phyloP scores from a whole-genome alignment of 1,140 invertebrate species.

The Aphaenogaster rudis region DNA sequence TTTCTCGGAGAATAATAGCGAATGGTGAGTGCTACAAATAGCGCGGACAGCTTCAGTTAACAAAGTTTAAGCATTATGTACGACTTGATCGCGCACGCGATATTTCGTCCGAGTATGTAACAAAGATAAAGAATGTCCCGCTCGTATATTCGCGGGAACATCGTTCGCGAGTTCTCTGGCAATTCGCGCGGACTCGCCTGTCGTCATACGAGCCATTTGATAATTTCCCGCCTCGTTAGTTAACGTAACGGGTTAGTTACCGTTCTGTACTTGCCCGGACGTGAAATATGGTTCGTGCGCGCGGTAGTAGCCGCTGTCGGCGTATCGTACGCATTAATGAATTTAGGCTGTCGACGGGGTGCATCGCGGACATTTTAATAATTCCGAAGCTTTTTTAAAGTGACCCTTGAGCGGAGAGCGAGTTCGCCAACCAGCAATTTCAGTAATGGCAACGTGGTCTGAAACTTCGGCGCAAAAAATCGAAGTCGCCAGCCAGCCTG shows the following conservation, averaged over 20 bases:
- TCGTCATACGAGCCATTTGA: constrained; percentile 63
- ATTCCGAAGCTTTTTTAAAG: constrained; percentile 62
- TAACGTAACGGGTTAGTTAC: constrained; percentile 65
- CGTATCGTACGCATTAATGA: constrained; percentile 41
- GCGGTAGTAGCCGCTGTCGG: constrained; percentile 44
- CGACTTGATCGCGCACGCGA: constrained; percentile 35
- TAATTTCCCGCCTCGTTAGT: constrained; percentile 68
- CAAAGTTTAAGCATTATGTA: constrained; percentile 50
- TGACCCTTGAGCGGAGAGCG: background rate
- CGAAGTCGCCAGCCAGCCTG: background rate
- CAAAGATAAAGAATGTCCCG: constrained; percentile 44
- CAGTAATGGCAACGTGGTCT: constrained; percentile 60
- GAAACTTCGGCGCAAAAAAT: constrained; percentile 36
- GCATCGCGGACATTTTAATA: constrained; percentile 55
- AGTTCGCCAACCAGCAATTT: constrained; percentile 55
- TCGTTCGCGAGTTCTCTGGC: constrained; percentile 26
- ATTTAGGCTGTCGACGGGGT: constrained; percentile 40
- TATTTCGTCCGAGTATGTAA: background rate
- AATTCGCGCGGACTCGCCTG: constrained; percentile 55
- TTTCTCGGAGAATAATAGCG: constrained; percentile 7
- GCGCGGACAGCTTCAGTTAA: background rate
- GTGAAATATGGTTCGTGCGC: constrained; percentile 46
- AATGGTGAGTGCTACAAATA: constrained; percentile 8
- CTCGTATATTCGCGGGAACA: constrained; percentile 46
- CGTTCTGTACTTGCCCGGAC: constrained; percentile 27